Percentiles rank a stretch among this genome's conserved stretches.
phyloP scores from a whole-genome alignment of 2,113 vertebrate species.

The Callaeas wilsoni region DNA sequence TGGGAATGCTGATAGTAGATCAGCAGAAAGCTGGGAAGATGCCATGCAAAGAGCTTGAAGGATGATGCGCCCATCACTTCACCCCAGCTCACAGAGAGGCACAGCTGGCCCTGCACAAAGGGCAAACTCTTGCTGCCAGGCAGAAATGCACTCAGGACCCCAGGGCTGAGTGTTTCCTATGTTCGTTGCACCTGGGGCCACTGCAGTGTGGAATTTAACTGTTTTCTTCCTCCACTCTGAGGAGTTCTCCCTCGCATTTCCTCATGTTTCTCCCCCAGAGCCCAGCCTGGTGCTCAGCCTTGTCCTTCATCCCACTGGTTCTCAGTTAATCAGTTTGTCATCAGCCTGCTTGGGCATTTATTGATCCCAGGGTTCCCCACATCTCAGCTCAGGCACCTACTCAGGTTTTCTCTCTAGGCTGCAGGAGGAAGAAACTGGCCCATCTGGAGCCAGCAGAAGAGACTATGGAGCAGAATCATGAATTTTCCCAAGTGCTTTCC shows the following conservation, averaged over 20 bases:
- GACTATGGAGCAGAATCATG: rapidly evolving
- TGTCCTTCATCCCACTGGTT: not conserved
- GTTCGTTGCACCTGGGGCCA: not conserved
- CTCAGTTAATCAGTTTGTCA: not conserved
- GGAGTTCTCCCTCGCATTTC: not conserved
- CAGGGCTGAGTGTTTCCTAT: not conserved
- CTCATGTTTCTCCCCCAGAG: rapidly evolving
- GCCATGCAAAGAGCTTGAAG: not conserved
- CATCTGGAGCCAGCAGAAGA: not conserved
- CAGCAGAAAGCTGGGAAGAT: not conserved
- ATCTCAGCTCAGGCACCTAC: not conserved
- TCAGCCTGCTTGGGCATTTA: not conserved
- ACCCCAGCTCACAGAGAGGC: not conserved
- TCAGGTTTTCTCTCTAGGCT: not conserved
- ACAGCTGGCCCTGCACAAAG: not conserved
- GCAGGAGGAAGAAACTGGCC: not conserved
- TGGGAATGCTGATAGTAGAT: not conserved
- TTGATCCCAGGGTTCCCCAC: not conserved
- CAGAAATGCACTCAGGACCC: not conserved
- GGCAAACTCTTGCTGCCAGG: not conserved
- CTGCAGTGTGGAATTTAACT: not conserved
- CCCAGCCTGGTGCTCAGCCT: not conserved
- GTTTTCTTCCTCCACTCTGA: not conserved
- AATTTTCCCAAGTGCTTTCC: not conserved
- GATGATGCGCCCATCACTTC: not conserved